Percentiles rank a stretch among this genome's conserved stretches.
Conservation (phyloP, 2,888 invertebrate genomes). For the Cryptus viduatorius region DNA sequence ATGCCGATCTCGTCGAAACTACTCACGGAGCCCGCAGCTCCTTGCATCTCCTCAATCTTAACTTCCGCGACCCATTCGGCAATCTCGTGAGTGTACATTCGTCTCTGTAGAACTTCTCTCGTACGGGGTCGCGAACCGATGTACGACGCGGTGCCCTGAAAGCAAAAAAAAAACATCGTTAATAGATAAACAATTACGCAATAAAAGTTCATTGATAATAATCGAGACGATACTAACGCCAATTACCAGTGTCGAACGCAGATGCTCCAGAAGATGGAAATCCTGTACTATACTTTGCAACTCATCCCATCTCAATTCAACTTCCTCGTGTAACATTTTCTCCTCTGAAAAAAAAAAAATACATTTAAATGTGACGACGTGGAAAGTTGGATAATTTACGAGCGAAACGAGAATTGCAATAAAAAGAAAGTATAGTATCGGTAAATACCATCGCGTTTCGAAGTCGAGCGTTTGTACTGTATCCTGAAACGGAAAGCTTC, state of each 20-base stretch:
- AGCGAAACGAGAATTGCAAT: slow-evolving; percentile 27
- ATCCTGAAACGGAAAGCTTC: slow-evolving; percentile 95
- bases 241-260: slow-evolving; percentile 85
- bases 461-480: slow-evolving; percentile 93
- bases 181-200: background rate
- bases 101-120: slow-evolving; percentile 90
- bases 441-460: slow-evolving; percentile 89
- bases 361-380: background rate
- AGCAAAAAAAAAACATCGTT: slow-evolving; percentile 46
- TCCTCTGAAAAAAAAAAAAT: slow-evolving; percentile 87
- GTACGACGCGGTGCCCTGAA: slow-evolving; percentile 88
- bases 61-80: slow-evolving; percentile 91
- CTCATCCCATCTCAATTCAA: slow-evolving; percentile 90
- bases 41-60: slow-evolving; percentile 86
- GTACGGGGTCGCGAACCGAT: slow-evolving; percentile 91
- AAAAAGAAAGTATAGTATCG: background rate
- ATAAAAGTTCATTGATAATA: background rate
- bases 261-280: slow-evolving; percentile 85
- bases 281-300: slow-evolving; percentile 87
- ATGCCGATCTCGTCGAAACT: slow-evolving; percentile 75
- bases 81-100: slow-evolving; percentile 92
- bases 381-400: slow-evolving; percentile 19
- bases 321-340: slow-evolving; percentile 91
- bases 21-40: slow-evolving; percentile 64
- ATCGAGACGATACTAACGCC: slow-evolving; percentile 83